Base-by-base conservation (phyloP, 2,113 vertebrate genomes). In the Harpagus bidentatus region DNA sequence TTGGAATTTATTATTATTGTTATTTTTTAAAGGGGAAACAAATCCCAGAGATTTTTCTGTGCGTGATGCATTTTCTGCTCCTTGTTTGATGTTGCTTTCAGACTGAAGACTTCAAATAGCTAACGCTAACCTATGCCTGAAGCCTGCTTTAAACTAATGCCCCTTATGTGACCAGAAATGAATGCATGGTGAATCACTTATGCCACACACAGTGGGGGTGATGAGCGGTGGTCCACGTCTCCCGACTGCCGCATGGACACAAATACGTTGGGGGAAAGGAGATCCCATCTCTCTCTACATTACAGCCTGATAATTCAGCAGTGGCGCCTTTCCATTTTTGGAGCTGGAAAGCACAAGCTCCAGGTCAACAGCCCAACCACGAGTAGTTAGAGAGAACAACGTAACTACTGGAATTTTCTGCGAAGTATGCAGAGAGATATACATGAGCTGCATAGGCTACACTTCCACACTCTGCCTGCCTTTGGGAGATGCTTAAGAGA, bases 111-210 rank as follows among this genome's bases (percentile, higher is more conserved):
- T 92, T 96, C 87, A 96, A 97, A 96, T 63, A 95, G 85, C 93
- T 63, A 73, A 66, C 0, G 1, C 71, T 52, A 96, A 90, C 96
- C 72, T 93, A 93, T 28, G 86, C 82, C 74, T 97, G n/a, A 77
- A 97, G 94, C 52, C 78, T 82, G 38, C 70, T 91, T 95, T 90
- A 93, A 89, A 95, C 63, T 67, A 76, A 90, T 63, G 90, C 10
- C 86, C 76, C 45, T 92, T 63, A 93, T 86, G 95, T 83, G 96
- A 95, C 89, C 94, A 93, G 89, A 94, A 94, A 83, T 90, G 93
- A 97, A 97, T 74, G 95, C 94, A 66, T 88, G 91, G 82, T 97
- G 91, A 96, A 97, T 97, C 84, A 74, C 71, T 90, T 43, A 66
- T 18, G 56, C 93, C 96, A 94, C 97, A 95, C 94, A 74, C 84